A percentile compares a stretch with the other conserved stretches of the same genome.
Evolutionary conservation across 1,140 invertebrate genomes (phyloP).

Genomic region (Probaryconus sp.): DNA sequence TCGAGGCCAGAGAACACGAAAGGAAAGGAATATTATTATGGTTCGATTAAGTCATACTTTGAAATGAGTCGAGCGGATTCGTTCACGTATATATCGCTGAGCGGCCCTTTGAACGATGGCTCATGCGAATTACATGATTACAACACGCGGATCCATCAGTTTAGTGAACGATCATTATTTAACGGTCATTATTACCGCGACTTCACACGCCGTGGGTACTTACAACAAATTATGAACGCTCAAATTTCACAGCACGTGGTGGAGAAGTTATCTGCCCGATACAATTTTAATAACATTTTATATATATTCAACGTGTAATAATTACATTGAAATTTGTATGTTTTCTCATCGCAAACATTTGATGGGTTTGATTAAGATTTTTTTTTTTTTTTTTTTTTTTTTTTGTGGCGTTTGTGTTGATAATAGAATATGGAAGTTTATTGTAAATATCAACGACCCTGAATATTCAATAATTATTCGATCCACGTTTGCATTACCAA

Average conservation of each 20-base stretch:
- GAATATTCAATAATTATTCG: too few relatives aligned
- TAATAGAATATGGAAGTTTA: too few relatives aligned
- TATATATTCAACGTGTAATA: slow-evolving; percentile 7
- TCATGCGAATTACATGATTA: slow-evolving; percentile 67
- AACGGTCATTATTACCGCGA: slow-evolving; percentile 67
- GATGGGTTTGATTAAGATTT: too few relatives aligned
- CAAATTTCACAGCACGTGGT: slow-evolving; percentile 63
- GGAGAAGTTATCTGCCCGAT: slow-evolving; percentile 1
- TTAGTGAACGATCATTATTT: slow-evolving; percentile 67
- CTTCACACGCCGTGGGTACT: slow-evolving; percentile 64
- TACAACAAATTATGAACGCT: slow-evolving; percentile 66
- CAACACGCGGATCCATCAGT: slow-evolving; percentile 60
- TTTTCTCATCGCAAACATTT: too few relatives aligned
- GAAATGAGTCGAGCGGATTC: slow-evolving; percentile 54
- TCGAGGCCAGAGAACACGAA: slow-evolving; percentile 51
- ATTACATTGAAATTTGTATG: too few relatives aligned
- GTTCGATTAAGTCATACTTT: slow-evolving; percentile 64
- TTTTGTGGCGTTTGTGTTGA: too few relatives aligned
- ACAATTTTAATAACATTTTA: slow-evolving; percentile 46
- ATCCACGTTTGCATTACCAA: too few relatives aligned
- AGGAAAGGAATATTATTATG: slow-evolving; percentile 64
- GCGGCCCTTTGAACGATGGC: slow-evolving; percentile 40
- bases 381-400: too few relatives aligned
- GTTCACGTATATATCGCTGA: slow-evolving; percentile 30
- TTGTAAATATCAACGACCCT: too few relatives aligned